Base-by-base conservation (phyloP, 2,797 vertebrate species). In the Uromys caudimaculatus region DNA sequence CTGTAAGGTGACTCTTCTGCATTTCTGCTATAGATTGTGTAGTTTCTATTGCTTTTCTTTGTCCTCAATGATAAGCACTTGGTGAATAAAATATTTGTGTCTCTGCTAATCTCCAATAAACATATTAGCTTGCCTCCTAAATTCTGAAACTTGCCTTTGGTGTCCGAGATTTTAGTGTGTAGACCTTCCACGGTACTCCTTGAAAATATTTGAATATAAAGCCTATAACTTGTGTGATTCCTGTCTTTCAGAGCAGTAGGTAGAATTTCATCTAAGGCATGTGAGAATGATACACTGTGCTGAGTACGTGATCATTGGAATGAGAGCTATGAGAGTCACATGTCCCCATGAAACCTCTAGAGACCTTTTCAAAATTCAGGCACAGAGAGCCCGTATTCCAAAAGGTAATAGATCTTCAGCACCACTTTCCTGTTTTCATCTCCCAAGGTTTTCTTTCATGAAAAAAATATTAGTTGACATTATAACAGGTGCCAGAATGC, bases 361-460 rank as follows among this genome's bases (percentile, higher is more conserved):
- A 92, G 78, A 87, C 47, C 21, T 89, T 78, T 60, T 75, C 71
- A 69, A 89, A 85, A 83, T 75, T 91, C 54, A 94, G 50, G 81
- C 6, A 58, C 13, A 90, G 47, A 85, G 23, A 64, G 19, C 41
- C 62, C 58, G 35, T 75, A 62, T 89, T 94, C 67, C 89, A 69
- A 95, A 96, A 95, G 38, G 60, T 79, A 88, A 93, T 94, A 29
- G 41, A 82, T 97, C 58, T 97, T 90, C 95, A 97, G 86, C 38
- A 92, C 54, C n/a, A 35, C 44, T 73, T 86, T 93, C 41, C 85
- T 52, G 29, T 86, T 92, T 77, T 94, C 69, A 78, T 96, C 85
- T 96, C 44, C 2, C 35, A 93, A 69, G 6, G n/a, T 96, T 98
- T 89, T 35, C 97, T 96, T 94, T 98, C 60, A 41, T n/a, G 24